These are phyloP conservation scores for Elegia similella DNA, from an alignment of 2,888 invertebrate genomes.

Conservation along the genomic window DNA sequence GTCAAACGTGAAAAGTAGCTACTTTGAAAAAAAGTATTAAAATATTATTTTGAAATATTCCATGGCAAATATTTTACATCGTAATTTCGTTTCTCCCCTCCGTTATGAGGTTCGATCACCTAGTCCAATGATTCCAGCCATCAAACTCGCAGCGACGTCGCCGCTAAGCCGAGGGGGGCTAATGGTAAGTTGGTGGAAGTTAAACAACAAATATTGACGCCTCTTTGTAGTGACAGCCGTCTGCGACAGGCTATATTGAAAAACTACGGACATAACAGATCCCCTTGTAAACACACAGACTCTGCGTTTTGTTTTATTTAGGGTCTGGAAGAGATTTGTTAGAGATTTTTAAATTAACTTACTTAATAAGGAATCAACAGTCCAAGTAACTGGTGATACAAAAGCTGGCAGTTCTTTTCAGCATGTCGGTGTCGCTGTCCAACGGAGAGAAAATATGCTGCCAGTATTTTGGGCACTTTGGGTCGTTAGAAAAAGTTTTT, in stretches of 20 bases:
- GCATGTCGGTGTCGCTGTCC: no score
- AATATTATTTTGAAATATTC: no score
- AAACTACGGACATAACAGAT: background rate
- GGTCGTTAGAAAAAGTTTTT: no score
- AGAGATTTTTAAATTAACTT: no score
- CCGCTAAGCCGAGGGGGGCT: slow-evolving; percentile 2
- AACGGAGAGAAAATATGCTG: no score
- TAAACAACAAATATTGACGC: slow-evolving; percentile 17
- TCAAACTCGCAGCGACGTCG: slow-evolving; percentile 1
- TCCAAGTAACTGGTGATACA: background rate
- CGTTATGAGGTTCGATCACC: background rate
- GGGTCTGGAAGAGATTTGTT: background rate
- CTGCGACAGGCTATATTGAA: slow-evolving; percentile 9
- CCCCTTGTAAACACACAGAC: background rate
- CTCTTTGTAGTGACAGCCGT: slow-evolving; percentile 11
- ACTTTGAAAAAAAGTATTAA: no score
- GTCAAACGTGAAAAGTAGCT: no score
- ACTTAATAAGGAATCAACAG: no score
- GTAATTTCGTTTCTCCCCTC: background rate
- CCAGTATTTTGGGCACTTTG: no score
- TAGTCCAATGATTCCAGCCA: background rate
- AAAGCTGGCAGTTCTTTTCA: no score
- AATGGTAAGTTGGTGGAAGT: slow-evolving; percentile 13
- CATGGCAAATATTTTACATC: no score
- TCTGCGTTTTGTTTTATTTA: background rate